Percentiles rank a stretch among this genome's conserved stretches.
Conservation (phyloP, 1,140 invertebrate species). For the Hycleus cichorii region DNA sequence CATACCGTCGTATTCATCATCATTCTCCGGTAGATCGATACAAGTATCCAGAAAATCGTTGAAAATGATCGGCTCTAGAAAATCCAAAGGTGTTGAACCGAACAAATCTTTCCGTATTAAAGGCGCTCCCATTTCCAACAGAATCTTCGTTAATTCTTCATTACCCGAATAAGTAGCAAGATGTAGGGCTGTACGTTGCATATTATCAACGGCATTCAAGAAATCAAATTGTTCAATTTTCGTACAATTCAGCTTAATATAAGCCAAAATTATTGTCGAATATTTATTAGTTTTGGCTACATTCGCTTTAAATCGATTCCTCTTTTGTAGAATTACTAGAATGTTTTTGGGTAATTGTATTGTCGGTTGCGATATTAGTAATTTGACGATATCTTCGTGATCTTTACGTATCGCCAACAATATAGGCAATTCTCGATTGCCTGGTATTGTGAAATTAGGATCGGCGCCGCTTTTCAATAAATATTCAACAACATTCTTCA, state of each 20-base stretch:
- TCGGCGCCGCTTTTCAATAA: neutral
- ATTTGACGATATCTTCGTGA: slow-evolving; percentile 1
- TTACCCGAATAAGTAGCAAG: neutral
- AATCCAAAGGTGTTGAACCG: neutral
- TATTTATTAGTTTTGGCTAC: slow-evolving; percentile 1
- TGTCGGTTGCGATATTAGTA: neutral
- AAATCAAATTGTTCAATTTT: too few species aligned
- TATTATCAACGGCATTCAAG: too few species aligned
- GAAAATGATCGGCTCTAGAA: neutral
- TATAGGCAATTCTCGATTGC: neutral
- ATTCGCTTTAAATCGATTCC: neutral
- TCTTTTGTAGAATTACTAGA: slow-evolving; percentile 1
- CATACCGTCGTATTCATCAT: neutral
- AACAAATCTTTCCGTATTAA: slow-evolving; percentile 1
- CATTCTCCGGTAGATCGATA: neutral
- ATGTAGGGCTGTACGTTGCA: slow-evolving; percentile 1
- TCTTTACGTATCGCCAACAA: slow-evolving; percentile 4
- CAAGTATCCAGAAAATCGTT: slow-evolving; percentile 3
- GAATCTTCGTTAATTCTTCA: neutral
- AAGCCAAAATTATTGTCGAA: neutral
- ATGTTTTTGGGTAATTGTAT: slow-evolving; percentile 1
- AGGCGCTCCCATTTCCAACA: neutral
- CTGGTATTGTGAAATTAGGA: neutral
- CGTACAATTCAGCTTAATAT: too few species aligned
- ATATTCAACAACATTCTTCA: neutral